Conservation (phyloP, 2,113 vertebrate genomes). For the Dipodomys merriami region DNA sequence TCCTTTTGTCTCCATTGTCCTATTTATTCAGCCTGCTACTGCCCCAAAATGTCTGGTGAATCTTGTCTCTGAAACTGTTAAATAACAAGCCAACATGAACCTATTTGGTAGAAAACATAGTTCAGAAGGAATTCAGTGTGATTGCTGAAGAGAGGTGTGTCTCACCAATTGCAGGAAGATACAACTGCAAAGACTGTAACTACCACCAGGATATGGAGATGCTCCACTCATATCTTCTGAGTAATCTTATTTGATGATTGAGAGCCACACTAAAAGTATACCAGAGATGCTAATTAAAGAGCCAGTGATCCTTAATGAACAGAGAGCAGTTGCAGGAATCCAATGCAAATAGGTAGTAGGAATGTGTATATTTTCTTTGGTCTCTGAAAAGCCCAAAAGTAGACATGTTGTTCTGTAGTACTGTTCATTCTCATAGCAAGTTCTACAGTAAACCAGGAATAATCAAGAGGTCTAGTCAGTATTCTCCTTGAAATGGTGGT, state of each 20-base stretch:
- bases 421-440: neutral
- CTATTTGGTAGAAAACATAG: neutral
- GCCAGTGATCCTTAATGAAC: neutral
- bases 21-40: neutral
- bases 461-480: neutral
- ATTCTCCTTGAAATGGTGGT: neutral
- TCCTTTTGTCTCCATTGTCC: neutral
- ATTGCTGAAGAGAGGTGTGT: neutral
- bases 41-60: neutral
- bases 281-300: constrained; percentile 42
- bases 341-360: neutral
- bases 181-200: neutral
- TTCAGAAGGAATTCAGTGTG: neutral
- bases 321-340: neutral
- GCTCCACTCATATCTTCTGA: neutral
- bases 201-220: neutral
- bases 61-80: neutral
- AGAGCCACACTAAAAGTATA: constrained; percentile 22
- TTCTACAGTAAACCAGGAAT: neutral
- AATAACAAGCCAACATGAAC: neutral
- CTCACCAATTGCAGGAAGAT: neutral
- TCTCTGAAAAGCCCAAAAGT: neutral
- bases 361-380: constrained; percentile 7
- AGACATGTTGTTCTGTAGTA: neutral
- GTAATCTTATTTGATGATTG: constrained; percentile 43